Base-by-base conservation (phyloP, 2,113 vertebrate species). In the Anoura caudifer region DNA sequence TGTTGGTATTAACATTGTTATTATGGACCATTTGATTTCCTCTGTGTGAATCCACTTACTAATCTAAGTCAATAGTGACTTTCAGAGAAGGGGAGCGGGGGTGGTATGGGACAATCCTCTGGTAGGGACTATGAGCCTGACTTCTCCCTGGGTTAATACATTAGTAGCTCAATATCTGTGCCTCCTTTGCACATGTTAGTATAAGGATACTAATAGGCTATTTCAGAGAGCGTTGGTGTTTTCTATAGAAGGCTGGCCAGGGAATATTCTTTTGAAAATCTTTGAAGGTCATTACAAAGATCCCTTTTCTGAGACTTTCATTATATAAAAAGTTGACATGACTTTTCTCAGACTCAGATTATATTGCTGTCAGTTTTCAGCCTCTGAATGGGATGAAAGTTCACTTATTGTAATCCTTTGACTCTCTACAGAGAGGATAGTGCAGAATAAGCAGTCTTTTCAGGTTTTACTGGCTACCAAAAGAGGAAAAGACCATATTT, bases 41-140 rank as follows among this genome's bases (percentile, higher is more conserved):
- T 97, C 97, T 97, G 38, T 89, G 87, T 70, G 86, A 97, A 98
- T 90, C 76, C 16, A 93, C 93, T 94, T 90, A 88, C 91, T 94
- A 93, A 98, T 96, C 93, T 87, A 95, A 94, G 79, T 92, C 95
- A 97, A 90, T 26, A 1, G 87, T 70, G 96, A 95, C 95, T 96
- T 97, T 85, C 97, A 97, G 97, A 98, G 95, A 97, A 97, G 59
- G 86, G 84, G 59, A 83, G 97, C 93, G 86, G 52, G 70, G 70
- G 84, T 6, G 90, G 87, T 92, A 96, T 84, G 73, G 96, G 84
- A 41, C 92, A 97, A 85, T 76, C 92, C 95, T 96, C 80, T 97
- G 95, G 96, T 97, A 97, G 97, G 93, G 84, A 95, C 9, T 95
- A 43, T 47, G 28, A 65, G 91, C 36, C 90, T 98, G 97, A 97